These are phyloP conservation scores for Pandemis corylana DNA, from an alignment of 2,888 invertebrate species.

Conservation along the genomic window DNA sequence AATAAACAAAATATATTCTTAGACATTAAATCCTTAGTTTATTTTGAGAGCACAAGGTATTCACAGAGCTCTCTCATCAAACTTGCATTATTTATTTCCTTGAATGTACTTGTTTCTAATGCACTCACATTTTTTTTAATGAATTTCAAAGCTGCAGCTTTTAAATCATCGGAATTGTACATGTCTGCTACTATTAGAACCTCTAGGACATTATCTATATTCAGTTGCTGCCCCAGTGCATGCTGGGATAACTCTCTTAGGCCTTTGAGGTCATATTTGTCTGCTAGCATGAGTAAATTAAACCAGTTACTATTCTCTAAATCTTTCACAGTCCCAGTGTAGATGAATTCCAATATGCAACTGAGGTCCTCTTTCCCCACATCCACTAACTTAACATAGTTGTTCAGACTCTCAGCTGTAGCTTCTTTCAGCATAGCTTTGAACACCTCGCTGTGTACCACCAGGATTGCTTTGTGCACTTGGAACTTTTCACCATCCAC, in stretches of 20 bases:
- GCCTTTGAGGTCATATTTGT: constrained; percentile 69
- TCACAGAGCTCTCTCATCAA: constrained; percentile 68
- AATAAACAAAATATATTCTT: too few relatives aligned
- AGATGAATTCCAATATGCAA: constrained; percentile 70
- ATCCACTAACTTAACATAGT: constrained; percentile 69
- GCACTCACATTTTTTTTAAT: constrained; percentile 65
- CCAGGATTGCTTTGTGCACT: constrained; percentile 69
- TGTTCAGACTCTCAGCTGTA: constrained; percentile 74
- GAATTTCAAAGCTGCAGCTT: constrained; percentile 65
- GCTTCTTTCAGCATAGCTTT: constrained; percentile 78
- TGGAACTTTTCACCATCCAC: constrained; percentile 68
- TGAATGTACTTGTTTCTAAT: constrained; percentile 60
- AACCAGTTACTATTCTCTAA: constrained; percentile 63
- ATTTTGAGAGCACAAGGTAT: constrained; percentile 54
- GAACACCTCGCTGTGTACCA: constrained; percentile 74
- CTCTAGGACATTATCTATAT: constrained; percentile 67
- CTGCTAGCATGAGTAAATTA: constrained; percentile 69
- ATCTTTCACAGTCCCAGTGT: constrained; percentile 69
- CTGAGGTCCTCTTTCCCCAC: constrained; percentile 67
- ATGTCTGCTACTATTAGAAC: constrained; percentile 68
- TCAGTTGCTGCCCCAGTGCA: constrained; percentile 63
- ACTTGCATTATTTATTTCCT: constrained; percentile 65
- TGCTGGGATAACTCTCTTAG: constrained; percentile 65
- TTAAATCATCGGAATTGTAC: constrained; percentile 67
- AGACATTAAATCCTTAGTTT: not conserved